phyloP scores from a whole-genome alignment of 30 jellyfish, hydroid and myxozoan genomes.

The Turritopsis rubra region DNA sequence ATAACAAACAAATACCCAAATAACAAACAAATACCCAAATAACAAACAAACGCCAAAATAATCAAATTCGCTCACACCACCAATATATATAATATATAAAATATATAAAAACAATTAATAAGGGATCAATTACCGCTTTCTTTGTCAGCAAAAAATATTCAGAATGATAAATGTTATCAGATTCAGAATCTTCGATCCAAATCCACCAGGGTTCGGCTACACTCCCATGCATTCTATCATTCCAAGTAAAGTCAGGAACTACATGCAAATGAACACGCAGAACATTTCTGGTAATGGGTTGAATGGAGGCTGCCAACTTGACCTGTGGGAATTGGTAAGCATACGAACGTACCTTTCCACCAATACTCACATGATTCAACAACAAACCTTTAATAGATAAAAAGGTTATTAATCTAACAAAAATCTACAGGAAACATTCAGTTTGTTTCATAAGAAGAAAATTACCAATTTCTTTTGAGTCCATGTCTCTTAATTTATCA shows the following conservation, averaged over 20 bases:
- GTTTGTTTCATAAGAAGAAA: neutral
- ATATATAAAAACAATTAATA: neutral
- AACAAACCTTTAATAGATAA: conserved; percentile 45
- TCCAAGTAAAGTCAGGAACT: conserved; percentile 90
- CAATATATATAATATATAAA: no score
- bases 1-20: neutral
- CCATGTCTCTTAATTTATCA: conserved; percentile 85
- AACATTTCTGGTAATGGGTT: conserved; percentile 96
- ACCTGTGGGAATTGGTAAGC: conserved; percentile 87
- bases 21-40: neutral
- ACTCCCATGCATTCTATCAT: conserved; percentile 84
- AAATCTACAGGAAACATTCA: neutral
- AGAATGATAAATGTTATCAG: conserved; percentile 85
- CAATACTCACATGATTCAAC: conserved; percentile 81
- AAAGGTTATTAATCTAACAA: neutral
- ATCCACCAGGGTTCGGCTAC: conserved; percentile 97
- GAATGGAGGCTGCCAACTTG: conserved; percentile 65
- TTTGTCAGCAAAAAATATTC: conserved; percentile 76
- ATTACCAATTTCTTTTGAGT: conserved; percentile 82
- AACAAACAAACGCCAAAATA: no score
- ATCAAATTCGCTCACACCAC: no score
- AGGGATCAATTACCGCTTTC: conserved; percentile 48
- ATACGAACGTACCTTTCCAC: conserved; percentile 55
- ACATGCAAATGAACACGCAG: conserved; percentile 77
- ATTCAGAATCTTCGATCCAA: conserved; percentile 99